Evolutionary conservation across 1,140 invertebrate genomes (phyloP).

Genomic region (Halesus radiatus): DNA sequence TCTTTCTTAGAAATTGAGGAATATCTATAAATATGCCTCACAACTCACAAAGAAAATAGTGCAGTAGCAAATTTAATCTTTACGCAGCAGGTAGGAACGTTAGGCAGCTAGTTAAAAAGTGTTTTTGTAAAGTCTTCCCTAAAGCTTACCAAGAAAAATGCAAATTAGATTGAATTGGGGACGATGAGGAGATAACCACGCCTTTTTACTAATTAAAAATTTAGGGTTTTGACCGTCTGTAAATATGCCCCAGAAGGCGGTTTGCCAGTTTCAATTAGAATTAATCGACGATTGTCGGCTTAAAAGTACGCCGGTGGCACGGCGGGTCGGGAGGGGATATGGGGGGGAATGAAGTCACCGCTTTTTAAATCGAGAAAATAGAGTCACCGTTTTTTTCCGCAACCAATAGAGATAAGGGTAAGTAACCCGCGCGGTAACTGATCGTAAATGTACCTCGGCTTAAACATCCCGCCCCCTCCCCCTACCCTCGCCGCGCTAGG

Average conservation of each 20-base stretch:
- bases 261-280: constrained; percentile 29
- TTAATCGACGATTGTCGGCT: constrained; percentile 36
- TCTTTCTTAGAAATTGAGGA: too few relatives aligned
- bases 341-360: constrained; percentile 14
- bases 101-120: not conserved
- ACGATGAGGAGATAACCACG: not conserved
- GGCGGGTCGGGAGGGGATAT: not conserved
- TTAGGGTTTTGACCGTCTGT: constrained; percentile 34
- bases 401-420: constrained; percentile 43
- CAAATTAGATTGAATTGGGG: constrained; percentile 8
- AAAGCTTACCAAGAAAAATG: constrained; percentile 9
- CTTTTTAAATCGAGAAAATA: constrained; percentile 39
- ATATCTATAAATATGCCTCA: too few relatives aligned
- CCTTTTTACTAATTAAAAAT: constrained; percentile 35
- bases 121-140: not conserved
- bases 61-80: too few relatives aligned
- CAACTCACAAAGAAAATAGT: too few relatives aligned
- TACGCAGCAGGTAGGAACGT: not conserved
- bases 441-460: constrained; percentile 49
- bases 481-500: not conserved
- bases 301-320: not conserved
- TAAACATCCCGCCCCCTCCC: constrained; percentile 25
- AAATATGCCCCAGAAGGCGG: constrained; percentile 22
- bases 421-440: constrained; percentile 40
- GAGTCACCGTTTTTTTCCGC: constrained; percentile 41